These are phyloP conservation scores for Rhinoptilus africanus DNA, from an alignment of 2,113 vertebrate species.

Conservation along the genomic window DNA sequence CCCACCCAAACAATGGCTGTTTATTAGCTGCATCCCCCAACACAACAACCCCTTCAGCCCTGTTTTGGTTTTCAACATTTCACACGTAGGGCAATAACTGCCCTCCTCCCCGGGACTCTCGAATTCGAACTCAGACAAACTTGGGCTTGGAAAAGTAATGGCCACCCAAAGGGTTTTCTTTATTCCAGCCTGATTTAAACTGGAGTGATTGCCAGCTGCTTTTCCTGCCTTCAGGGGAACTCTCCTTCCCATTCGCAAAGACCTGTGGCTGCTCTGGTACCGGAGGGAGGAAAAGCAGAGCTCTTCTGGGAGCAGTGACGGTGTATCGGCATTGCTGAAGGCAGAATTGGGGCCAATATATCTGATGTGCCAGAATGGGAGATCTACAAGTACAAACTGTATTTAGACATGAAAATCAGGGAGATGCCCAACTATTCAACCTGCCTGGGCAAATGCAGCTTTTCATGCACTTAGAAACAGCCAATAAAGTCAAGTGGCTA, in stretches of 20 bases:
- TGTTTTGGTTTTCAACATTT: not conserved
- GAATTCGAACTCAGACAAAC: not conserved
- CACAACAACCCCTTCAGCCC: not conserved
- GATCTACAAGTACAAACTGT: conserved; percentile 16
- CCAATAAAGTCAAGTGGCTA: not conserved
- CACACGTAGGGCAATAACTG: not conserved
- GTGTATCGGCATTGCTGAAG: not conserved
- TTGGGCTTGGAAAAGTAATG: not conserved
- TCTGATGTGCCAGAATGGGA: not conserved
- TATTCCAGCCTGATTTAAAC: not conserved
- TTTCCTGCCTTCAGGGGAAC: not conserved
- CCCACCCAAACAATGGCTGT: not conserved
- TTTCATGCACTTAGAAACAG: not conserved
- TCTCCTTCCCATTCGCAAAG: not conserved
- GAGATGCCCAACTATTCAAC: conserved; percentile 26
- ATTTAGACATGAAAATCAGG: conserved; percentile 16
- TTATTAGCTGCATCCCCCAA: not conserved
- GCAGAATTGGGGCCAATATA: not conserved
- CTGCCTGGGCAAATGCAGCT: conserved; percentile 29
- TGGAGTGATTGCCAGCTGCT: fast-evolving
- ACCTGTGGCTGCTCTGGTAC: not conserved
- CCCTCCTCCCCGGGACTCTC: not conserved
- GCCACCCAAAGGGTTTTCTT: not conserved
- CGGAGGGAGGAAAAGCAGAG: not conserved
- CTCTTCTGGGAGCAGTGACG: not conserved